A percentile compares a stretch with the other conserved stretches of the same genome.
These are phyloP conservation scores for Pelobates fuscus DNA, from an alignment of 2,113 vertebrate species.

Conservation along the genomic window DNA sequence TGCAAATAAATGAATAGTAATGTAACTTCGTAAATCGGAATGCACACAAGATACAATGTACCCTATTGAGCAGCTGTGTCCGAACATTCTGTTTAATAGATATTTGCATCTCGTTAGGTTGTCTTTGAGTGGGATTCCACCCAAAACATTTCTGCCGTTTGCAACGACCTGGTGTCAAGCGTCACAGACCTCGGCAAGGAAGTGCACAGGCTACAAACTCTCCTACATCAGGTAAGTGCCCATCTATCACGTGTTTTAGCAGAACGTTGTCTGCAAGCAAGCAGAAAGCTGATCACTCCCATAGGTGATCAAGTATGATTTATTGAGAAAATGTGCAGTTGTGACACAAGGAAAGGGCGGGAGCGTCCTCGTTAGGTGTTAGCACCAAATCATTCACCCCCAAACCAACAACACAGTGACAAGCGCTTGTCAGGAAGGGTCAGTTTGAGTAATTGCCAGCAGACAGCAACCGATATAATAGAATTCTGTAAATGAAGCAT, in stretches of 20 bases:
- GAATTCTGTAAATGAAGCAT: slow-evolving; percentile 71
- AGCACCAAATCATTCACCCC: slow-evolving; percentile 89
- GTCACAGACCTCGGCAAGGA: slow-evolving; percentile 78
- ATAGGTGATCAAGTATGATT: slow-evolving; percentile 58
- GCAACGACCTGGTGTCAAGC: slow-evolving; percentile 73
- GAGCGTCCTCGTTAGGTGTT: slow-evolving; percentile 76
- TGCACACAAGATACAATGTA: no score
- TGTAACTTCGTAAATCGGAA: no score
- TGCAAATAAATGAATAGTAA: no score
- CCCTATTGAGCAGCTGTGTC: no score
- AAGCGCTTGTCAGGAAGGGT: slow-evolving; percentile 77
- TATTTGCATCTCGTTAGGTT: slow-evolving; percentile 68
- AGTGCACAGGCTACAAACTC: slow-evolving; percentile 74
- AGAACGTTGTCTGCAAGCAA: not conserved
- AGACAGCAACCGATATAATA: slow-evolving; percentile 60
- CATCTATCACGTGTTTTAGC: slow-evolving; percentile 39
- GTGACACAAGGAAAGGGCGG: slow-evolving; percentile 70
- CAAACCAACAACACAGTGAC: slow-evolving; percentile 73
- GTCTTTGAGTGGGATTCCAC: slow-evolving; percentile 79
- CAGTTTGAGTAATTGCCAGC: slow-evolving; percentile 69
- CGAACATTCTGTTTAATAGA: no score
- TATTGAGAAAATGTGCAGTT: slow-evolving; percentile 60
- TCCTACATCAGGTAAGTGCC: slow-evolving; percentile 78
- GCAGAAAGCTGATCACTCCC: slow-evolving; percentile 39
- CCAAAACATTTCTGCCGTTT: slow-evolving; percentile 69